These are phyloP conservation scores for Lycaena phlaeas DNA, from an alignment of 2,888 invertebrate genomes.

Conservation along the genomic window DNA sequence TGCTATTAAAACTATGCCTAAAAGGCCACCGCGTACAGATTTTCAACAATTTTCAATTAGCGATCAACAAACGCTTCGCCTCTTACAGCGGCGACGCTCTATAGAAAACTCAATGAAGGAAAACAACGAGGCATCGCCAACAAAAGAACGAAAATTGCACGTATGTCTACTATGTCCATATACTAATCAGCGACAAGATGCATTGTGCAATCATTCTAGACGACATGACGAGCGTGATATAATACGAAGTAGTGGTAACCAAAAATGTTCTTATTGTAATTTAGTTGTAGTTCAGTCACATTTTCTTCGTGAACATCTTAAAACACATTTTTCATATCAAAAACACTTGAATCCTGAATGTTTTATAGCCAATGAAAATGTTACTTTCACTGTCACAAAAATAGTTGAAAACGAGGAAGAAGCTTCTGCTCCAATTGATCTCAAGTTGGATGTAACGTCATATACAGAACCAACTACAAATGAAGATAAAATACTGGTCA, in stretches of 20 bases:
- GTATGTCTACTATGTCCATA: conserved; percentile 87
- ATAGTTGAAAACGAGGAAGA: conserved; percentile 44
- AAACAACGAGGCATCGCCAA: conserved; percentile 47
- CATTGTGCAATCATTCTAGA: conserved; percentile 82
- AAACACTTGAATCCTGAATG: conserved; percentile 73
- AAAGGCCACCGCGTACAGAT: conserved; percentile 51
- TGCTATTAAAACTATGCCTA: conserved; percentile 64
- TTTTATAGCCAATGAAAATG: conserved; percentile 73
- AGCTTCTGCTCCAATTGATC: conserved; percentile 30
- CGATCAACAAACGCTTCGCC: conserved; percentile 75
- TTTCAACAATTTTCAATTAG: conserved; percentile 72
- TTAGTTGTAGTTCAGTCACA: conserved; percentile 83
- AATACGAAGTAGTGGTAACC: conserved; percentile 68
- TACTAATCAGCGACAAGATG: conserved; percentile 80
- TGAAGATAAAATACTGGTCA: conserved; percentile 54
- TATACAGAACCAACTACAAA: conserved; percentile 24
- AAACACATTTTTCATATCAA: conserved; percentile 80
- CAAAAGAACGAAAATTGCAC: conserved; percentile 75
- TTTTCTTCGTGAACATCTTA: conserved; percentile 84
- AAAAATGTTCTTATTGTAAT: conserved; percentile 87
- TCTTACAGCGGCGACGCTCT: conserved; percentile 68
- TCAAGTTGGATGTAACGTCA: conserved; percentile 42
- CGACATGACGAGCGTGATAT: conserved; percentile 76
- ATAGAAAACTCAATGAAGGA: conserved; percentile 50
- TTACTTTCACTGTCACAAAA: conserved; percentile 70